Conservation (phyloP, 2,797 vertebrate genomes). For the Malacoctenus gilli region DNA sequence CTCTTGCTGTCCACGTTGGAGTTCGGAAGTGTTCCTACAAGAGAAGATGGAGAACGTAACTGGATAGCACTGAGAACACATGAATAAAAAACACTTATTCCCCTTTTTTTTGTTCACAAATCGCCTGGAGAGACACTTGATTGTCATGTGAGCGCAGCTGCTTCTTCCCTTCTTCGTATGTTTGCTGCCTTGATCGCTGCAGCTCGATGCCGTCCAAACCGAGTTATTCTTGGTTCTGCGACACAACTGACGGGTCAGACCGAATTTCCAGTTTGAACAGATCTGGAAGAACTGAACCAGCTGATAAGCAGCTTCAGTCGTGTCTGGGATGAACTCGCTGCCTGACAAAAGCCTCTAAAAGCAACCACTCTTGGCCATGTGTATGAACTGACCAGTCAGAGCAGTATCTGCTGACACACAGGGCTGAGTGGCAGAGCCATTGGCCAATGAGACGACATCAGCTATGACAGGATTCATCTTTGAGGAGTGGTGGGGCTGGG, state of each 20-base stretch:
- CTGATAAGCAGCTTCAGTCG: neutral
- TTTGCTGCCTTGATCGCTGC: neutral
- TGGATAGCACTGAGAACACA: neutral
- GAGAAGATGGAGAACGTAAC: slow-evolving; percentile 2
- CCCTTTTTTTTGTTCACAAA: too few relatives aligned
- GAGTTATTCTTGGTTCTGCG: neutral
- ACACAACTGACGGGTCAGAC: neutral
- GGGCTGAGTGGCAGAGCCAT: slow-evolving; percentile 89
- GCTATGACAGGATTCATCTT: slow-evolving; percentile 95
- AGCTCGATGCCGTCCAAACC: neutral
- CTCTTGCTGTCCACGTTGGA: slow-evolving; percentile 88
- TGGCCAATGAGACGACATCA: slow-evolving; percentile 93
- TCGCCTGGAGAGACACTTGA: too few relatives aligned
- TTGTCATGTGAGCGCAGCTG: neutral
- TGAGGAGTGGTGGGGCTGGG: slow-evolving; percentile 68
- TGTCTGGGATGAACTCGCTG: neutral
- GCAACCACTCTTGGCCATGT: neutral
- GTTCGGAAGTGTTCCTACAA: slow-evolving; percentile 89
- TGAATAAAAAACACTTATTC: too few relatives aligned
- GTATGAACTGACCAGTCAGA: slow-evolving; percentile 85
- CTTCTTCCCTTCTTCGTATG: neutral
- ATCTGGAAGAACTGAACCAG: neutral
- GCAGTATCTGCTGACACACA: slow-evolving; percentile 87
- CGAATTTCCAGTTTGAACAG: neutral
- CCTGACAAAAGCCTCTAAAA: neutral